These are phyloP conservation scores for Danio rerio DNA, from an alignment of 2,113 vertebrate genomes.

Conservation along the genomic window GRCz12tu NC_133197.1:34608501-34609000, in stretches of 20 bases:
- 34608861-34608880: conserved; percentile 36
- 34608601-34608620: no score
- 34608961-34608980: neutral
- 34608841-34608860: conserved; percentile 18
- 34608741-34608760: no score
- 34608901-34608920: conserved; percentile 22
- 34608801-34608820: neutral
- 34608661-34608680: no score
- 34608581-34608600: no score
- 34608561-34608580: no score
- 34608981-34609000: neutral
- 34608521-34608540: no score
- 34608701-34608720: neutral
- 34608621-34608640: no score
- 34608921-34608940: neutral
- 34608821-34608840: neutral
- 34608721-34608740: neutral
- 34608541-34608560: no score
- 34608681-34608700: neutral
- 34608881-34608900: conserved; percentile 27
- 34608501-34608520: no score
- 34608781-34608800: neutral
- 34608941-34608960: neutral
- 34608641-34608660: no score
- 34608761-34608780: neutral